Conservation (phyloP, 2,888 invertebrate species). For the Tanypteryx hageni region DNA sequence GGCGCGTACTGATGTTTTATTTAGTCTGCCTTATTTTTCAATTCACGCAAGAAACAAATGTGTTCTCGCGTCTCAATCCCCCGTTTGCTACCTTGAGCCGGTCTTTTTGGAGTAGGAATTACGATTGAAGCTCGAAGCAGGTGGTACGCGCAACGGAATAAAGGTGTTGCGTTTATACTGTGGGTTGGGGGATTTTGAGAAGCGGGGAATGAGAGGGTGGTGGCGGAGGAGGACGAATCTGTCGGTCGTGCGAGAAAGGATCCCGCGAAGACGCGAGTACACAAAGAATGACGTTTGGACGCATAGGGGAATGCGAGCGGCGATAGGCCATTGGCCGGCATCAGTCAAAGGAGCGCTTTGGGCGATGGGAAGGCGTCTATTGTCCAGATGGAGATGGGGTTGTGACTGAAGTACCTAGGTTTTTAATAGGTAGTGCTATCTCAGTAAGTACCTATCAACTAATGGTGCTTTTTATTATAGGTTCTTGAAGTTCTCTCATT, state of each 20-base stretch:
- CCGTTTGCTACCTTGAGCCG: background rate
- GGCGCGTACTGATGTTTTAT: no score
- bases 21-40: no score
- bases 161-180: background rate
- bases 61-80: no score
- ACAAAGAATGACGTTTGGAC: background rate
- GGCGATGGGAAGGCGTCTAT: background rate
- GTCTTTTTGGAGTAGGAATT: background rate
- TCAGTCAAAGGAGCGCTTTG: background rate
- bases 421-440: no score
- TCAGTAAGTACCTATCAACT: no score
- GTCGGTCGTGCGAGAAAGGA: background rate
- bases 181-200: background rate
- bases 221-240: background rate
- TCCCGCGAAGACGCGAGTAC: slow-evolving; percentile 16
- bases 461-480: no score
- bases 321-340: background rate
- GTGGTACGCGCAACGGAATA: background rate
- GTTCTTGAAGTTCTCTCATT: no score
- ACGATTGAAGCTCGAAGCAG: background rate
- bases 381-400: background rate
- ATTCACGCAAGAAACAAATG: no score
- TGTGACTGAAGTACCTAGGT: background rate
- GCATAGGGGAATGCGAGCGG: slow-evolving; percentile 1
- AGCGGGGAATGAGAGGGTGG: background rate